A percentile compares a stretch with the other conserved stretches of the same genome.
These are phyloP conservation scores for Microctonus aethiopoides DNA, from an alignment of 2,888 invertebrate species.

Conservation along the genomic window DNA sequence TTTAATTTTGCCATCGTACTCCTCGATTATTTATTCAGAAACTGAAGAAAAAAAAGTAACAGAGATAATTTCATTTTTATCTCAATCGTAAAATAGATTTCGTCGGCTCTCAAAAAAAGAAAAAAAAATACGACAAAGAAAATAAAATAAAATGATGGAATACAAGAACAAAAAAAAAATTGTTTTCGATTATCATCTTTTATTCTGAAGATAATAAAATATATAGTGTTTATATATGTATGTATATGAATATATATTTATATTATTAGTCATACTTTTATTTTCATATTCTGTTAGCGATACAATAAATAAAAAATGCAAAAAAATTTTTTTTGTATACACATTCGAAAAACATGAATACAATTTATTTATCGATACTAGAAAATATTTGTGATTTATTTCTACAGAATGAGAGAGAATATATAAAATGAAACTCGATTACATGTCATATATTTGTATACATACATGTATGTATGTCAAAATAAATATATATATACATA, in stretches of 20 bases:
- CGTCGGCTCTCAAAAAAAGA: background rate
- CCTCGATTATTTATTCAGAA: background rate
- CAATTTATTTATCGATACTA: background rate
- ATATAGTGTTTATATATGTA: background rate
- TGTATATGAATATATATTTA: no score
- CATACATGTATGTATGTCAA: no score
- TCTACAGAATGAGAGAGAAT: background rate
- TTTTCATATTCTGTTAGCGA: no score
- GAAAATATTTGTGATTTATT: background rate
- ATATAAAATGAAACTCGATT: constrained; percentile 1
- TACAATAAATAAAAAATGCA: no score
- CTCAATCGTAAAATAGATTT: no score
- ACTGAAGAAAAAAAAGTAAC: background rate
- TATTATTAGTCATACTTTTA: background rate
- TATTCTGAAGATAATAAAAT: no score
- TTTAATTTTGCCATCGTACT: background rate
- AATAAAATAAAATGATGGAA: background rate
- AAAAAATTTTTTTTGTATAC: no score
- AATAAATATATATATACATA: no score
- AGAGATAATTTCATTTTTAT: background rate
- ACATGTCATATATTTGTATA: background rate
- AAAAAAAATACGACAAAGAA: background rate
- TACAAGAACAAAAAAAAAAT: no score
- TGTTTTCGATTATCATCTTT: no score
- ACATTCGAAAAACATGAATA: no score